Evolutionary conservation across 2,888 invertebrate genomes (phyloP), one percentile per base, ranked within the genome.

Genomic region (Hemicrepidius hirtus): DNA sequence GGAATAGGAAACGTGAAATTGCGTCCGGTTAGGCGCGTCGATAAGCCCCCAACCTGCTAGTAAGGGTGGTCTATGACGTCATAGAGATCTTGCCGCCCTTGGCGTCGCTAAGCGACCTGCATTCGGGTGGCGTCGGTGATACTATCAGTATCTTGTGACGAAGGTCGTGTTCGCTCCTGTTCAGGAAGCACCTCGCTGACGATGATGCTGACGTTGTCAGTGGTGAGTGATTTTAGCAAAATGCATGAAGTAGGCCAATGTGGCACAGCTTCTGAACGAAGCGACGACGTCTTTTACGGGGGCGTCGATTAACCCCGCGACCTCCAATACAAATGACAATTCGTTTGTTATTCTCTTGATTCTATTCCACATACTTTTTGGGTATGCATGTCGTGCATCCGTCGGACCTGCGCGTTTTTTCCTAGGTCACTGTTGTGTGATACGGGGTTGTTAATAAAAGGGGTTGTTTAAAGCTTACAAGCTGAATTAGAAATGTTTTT

Each of bases 121-220:
- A 80, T 80, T 80, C 81, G 78, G 79, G 78, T 73, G 73, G 68
- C 75, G 77, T 79, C 80, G 80, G 76, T 75, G 73, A 72, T 77
- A 65, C 75, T 74, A 70, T 75, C 75, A 71, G 75, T 75, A 74
- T 73, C 75, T 72, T 64, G 76, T 76, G 70, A 70, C 76, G 75
- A 78, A 79, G 79, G 79, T 79, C 78, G 79, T 64, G 68, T 46
- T 60, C 66, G 72, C 57, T 76, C 55, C 72, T 72, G 68, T 53
- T 70, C 60, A 65, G 65, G 65, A 66, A 69, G 67, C 59, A 44
- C 28, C 64, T 71, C 68, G 74, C 59, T 75, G 70, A 77, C 75
- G 76, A 83, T 83, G 82, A 83, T 82, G 82, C 79, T 83, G 72
- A 82, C 82, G 70, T 77, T 83, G 77, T 79, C 81, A 73, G 80